phyloP scores from a whole-genome alignment of 2,113 vertebrate genomes.

The Eretmodus cyanostictus region DNA sequence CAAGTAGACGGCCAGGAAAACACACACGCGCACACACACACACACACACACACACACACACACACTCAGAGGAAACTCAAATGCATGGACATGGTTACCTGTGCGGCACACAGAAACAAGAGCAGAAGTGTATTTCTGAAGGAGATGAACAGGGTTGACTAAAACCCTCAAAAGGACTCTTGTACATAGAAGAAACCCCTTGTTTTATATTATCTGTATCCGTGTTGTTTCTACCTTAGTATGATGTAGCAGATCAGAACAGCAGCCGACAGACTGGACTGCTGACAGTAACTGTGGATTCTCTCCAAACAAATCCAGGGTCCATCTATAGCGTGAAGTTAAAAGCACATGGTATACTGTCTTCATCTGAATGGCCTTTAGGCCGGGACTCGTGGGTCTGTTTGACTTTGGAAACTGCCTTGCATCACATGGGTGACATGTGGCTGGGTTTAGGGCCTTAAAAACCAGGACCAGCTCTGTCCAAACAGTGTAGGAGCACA shows the following conservation, averaged over 20 bases:
- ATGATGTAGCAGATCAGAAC: slow-evolving; percentile 49
- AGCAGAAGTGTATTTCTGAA: slow-evolving; percentile 14
- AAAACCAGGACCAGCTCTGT: background rate
- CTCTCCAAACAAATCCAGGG: background rate
- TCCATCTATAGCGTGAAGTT: background rate
- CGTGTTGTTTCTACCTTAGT: slow-evolving; percentile 37
- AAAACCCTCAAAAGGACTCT: slow-evolving; percentile 26
- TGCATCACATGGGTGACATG: background rate
- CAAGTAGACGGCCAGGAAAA: slow-evolving; percentile 73
- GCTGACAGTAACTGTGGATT: background rate
- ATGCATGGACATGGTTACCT: slow-evolving; percentile 25
- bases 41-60: fast-evolving
- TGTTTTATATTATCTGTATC: slow-evolving; percentile 51
- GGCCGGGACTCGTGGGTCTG: background rate
- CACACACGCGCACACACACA: fast-evolving
- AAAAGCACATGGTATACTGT: background rate
- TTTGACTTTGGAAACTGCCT: background rate
- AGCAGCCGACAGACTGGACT: background rate
- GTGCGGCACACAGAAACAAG: background rate
- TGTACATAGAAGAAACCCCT: slow-evolving; percentile 28
- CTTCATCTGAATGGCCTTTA: background rate
- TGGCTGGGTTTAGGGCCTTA: background rate
- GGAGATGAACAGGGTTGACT: background rate
- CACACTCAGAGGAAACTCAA: background rate
- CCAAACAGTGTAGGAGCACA: background rate